Conservation (phyloP, 2,888 invertebrate species). For the Branchipolynoe longqiensis region DNA sequence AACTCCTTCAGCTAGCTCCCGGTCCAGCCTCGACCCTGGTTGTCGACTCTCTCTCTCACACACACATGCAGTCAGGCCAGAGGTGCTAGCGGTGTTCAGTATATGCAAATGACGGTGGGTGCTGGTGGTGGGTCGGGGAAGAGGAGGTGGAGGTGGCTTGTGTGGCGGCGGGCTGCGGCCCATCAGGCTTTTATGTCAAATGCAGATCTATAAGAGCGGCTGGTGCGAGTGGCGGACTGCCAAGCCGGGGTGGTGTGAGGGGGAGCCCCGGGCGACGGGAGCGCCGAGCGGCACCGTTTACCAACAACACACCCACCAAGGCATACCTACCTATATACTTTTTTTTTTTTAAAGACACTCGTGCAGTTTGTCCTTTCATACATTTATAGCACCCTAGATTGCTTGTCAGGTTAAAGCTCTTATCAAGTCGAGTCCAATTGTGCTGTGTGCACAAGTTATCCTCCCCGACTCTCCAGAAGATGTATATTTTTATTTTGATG, state of each 20-base stretch:
- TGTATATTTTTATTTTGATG: too few relatives aligned
- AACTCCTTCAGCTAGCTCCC: not conserved
- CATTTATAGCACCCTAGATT: too few relatives aligned
- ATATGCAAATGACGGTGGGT: slow-evolving; percentile 3
- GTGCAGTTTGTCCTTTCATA: too few relatives aligned
- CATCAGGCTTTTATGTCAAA: slow-evolving; percentile 34
- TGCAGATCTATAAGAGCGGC: slow-evolving; percentile 18
- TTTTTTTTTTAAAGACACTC: too few relatives aligned
- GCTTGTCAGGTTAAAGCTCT: too few relatives aligned
- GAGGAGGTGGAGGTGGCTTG: too few relatives aligned
- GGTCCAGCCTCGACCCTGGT: not conserved
- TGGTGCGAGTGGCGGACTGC: not conserved
- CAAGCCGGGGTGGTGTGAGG: not conserved
- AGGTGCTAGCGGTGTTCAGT: not conserved
- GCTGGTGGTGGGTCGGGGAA: not conserved
- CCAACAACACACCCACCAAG: not conserved
- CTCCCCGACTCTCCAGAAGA: too few relatives aligned
- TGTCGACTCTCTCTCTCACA: too few relatives aligned
- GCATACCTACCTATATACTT: too few relatives aligned
- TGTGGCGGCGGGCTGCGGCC: not conserved
- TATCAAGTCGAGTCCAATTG: too few relatives aligned
- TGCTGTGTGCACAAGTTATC: too few relatives aligned
- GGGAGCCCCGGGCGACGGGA: not conserved
- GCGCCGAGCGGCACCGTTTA: not conserved
- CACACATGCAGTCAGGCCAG: not conserved